These are phyloP conservation scores for Caloenas nicobarica DNA, from an alignment of 2,113 vertebrate genomes.

Conservation along the genomic window DNA sequence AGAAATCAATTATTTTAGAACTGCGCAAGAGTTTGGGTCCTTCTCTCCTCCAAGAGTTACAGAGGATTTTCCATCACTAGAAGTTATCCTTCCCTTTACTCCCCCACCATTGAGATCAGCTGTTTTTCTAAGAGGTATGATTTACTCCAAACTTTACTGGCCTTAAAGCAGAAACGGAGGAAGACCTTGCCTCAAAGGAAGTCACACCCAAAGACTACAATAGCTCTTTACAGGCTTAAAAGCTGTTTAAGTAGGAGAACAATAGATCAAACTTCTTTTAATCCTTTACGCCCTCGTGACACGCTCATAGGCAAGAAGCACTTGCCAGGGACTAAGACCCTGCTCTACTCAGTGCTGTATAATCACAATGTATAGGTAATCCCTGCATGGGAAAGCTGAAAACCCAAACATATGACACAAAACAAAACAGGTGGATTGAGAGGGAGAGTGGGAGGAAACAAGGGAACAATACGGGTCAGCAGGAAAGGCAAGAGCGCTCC, in stretches of 20 bases:
- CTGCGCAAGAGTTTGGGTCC: background rate
- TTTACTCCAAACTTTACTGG: background rate
- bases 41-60: background rate
- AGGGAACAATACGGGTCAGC: constrained; percentile 24
- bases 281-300: constrained; percentile 13
- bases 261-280: constrained; percentile 35
- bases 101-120: background rate
- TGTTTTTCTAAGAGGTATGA: background rate
- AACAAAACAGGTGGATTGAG: constrained; percentile 54
- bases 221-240: constrained; percentile 25
- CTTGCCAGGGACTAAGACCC: constrained; percentile 22
- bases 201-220: constrained; percentile 24
- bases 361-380: constrained; percentile 33
- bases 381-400: constrained; percentile 17
- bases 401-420: constrained; percentile 23
- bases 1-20: background rate
- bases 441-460: constrained; percentile 15
- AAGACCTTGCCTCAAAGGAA: background rate
- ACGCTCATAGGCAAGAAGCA: background rate
- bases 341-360: background rate
- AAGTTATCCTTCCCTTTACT: background rate
- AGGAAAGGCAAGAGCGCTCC: constrained; percentile 33
- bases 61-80: background rate
- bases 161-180: background rate
- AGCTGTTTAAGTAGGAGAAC: constrained; percentile 1